Percentiles rank a stretch among this genome's conserved stretches.
These are phyloP conservation scores for Aphelocoma californica DNA, from an alignment of 2,797 vertebrate species.

Conservation along the genomic window DNA sequence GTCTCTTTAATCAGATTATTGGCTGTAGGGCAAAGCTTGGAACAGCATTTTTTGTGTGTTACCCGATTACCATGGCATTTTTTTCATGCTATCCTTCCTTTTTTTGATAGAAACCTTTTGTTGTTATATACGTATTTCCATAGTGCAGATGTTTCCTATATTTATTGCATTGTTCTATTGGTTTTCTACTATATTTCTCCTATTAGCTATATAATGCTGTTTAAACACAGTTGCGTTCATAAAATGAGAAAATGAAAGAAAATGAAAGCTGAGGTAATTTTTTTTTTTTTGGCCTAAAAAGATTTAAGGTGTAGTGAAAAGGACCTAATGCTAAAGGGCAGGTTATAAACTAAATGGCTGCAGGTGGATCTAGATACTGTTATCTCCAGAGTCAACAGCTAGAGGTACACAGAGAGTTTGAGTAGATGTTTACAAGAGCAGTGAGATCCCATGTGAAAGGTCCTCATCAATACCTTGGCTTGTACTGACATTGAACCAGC, in stretches of 20 bases:
- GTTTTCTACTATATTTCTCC: neutral
- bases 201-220: neutral
- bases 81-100: neutral
- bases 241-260: neutral
- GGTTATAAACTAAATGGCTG: slow-evolving; percentile 1
- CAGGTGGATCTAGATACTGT: slow-evolving; percentile 4
- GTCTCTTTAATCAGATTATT: neutral
- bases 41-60: neutral
- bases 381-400: slow-evolving; percentile 53
- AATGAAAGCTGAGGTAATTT: neutral
- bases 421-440: neutral
- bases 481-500: neutral
- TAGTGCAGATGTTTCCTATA: neutral
- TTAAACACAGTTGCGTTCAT: neutral
- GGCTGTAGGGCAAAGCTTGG: neutral
- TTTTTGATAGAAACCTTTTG: neutral
- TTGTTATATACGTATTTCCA: neutral
- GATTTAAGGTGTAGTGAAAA: neutral
- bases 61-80: neutral
- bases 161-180: neutral
- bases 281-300: neutral
- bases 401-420: neutral
- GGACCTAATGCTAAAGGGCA: neutral
- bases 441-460: neutral
- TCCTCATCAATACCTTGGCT: neutral